Conservation (phyloP, 2,888 invertebrate species). For the Thecophora atra region DNA sequence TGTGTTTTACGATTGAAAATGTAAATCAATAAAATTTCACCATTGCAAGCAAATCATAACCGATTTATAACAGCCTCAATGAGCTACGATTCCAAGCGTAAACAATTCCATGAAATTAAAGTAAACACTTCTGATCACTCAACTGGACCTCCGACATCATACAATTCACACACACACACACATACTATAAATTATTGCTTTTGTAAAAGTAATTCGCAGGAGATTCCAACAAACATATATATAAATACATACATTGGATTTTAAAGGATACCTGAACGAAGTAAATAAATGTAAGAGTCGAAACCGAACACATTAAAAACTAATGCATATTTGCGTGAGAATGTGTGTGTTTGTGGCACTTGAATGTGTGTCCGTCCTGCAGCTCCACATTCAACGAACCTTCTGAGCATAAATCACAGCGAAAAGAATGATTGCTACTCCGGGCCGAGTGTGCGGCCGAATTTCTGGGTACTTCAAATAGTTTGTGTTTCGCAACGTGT, state of each 20-base stretch:
- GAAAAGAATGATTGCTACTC: conserved; percentile 9
- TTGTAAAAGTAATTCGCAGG: no score
- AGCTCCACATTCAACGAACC: conserved; percentile 7
- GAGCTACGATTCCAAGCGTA: no score
- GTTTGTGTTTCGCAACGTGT: conserved; percentile 22
- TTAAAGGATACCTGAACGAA: neutral
- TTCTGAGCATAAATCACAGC: conserved; percentile 21
- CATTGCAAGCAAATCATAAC: no score
- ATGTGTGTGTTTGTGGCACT: neutral
- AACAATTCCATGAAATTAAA: no score
- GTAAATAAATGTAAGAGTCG: neutral
- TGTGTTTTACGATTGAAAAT: no score
- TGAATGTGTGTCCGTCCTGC: neutral
- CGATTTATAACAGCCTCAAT: no score
- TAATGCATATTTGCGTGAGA: neutral
- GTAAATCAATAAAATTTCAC: no score
- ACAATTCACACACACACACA: neutral
- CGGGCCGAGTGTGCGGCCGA: conserved; percentile 10
- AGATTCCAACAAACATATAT: no score
- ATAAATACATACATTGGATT: neutral
- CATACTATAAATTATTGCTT: neutral
- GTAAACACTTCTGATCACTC: no score
- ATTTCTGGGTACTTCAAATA: conserved; percentile 10
- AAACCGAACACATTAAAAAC: no score
- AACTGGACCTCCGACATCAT: neutral